phyloP scores from a whole-genome alignment of 2,113 vertebrate genomes.

The Jacana jacana region DNA sequence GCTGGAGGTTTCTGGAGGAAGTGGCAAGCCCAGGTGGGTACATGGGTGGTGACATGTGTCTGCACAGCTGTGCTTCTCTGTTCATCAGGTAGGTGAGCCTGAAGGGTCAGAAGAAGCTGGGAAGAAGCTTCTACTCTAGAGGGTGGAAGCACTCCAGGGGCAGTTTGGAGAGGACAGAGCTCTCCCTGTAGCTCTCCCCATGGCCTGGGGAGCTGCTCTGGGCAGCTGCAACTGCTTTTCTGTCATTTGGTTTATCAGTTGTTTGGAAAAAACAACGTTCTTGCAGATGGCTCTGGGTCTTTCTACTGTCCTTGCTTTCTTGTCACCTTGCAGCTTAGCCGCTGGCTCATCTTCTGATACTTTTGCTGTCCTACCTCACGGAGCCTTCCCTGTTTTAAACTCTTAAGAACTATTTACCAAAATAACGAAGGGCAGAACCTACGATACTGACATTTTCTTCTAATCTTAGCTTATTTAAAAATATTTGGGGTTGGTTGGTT shows the following conservation, averaged over 20 bases:
- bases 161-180: background rate
- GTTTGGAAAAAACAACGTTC: background rate
- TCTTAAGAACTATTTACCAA: background rate
- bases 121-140: background rate
- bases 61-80: accelerated
- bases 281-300: background rate
- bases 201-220: background rate
- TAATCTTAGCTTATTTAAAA: background rate
- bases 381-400: background rate
- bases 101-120: background rate
- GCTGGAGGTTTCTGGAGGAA: slow-evolving; percentile 91
- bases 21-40: slow-evolving; percentile 90
- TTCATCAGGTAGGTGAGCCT: accelerated
- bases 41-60: accelerated
- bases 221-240: background rate
- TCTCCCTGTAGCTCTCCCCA: background rate
- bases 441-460: background rate
- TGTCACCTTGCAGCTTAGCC: background rate
- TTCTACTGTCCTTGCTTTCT: background rate
- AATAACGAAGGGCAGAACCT: background rate
- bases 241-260: background rate
- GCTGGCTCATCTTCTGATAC: background rate
- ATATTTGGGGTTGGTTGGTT: background rate
- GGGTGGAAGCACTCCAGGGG: background rate
- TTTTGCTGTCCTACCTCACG: accelerated